Evolutionary conservation across 2,113 vertebrate genomes (phyloP).

Genomic region (Oplegnathus fasciatus): DNA sequence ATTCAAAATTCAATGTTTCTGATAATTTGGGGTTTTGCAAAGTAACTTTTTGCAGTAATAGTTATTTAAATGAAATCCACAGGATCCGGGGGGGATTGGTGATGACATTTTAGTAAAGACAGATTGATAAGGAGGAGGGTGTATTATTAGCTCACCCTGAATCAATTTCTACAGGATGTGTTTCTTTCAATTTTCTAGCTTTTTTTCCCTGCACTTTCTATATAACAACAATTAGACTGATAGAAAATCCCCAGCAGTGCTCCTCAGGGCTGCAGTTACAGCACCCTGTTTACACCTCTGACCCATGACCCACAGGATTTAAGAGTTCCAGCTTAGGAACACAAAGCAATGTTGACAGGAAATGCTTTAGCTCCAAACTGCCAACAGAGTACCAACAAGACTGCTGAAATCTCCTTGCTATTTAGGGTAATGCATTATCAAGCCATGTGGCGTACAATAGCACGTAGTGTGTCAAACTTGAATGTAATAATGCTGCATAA

Average conservation of each 20-base stretch:
- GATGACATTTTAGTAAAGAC: background rate
- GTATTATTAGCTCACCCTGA: background rate
- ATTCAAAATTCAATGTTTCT: background rate
- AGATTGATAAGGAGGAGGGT: background rate
- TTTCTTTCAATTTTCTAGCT: background rate
- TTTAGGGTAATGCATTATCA: background rate
- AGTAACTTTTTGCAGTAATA: background rate
- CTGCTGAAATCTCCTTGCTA: slow-evolving; percentile 10
- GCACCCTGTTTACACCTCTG: slow-evolving; percentile 13
- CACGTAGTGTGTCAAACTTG: background rate
- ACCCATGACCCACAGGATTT: slow-evolving; percentile 46
- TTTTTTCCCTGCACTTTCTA: background rate
- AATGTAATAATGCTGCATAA: background rate
- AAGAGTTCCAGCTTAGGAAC: slow-evolving; percentile 31
- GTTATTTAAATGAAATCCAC: background rate
- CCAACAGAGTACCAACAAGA: background rate
- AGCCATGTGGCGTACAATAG: background rate
- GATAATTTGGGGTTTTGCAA: background rate
- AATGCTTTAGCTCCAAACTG: slow-evolving; percentile 20
- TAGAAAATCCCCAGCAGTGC: background rate
- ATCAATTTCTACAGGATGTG: background rate
- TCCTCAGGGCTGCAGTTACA: background rate
- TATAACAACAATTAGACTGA: background rate
- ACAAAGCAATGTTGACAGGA: slow-evolving; percentile 44
- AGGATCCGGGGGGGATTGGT: background rate